Conservation (phyloP, 2,113 vertebrate genomes). For the Ceyx cyanopectus region DNA sequence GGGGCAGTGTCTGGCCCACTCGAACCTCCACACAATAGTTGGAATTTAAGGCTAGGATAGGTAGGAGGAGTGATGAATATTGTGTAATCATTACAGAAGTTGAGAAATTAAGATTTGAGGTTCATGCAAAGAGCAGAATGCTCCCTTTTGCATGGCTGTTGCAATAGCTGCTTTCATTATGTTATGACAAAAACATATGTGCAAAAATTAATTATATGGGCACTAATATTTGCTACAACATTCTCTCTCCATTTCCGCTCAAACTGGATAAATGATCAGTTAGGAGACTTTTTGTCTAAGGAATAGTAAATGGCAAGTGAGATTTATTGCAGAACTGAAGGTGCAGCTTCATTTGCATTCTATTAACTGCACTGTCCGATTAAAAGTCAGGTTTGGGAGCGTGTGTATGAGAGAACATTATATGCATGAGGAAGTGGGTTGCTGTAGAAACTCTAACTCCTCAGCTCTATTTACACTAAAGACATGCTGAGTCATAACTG, state of each 20-base stretch:
- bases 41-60: not conserved
- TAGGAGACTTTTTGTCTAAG: slow-evolving; percentile 46
- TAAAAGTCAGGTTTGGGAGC: slow-evolving; percentile 25
- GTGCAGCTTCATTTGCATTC: slow-evolving; percentile 34
- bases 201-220: not conserved
- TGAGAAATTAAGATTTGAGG: not conserved
- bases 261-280: slow-evolving; percentile 32
- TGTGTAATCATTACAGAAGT: not conserved
- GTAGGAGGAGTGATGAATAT: not conserved
- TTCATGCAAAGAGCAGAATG: not conserved
- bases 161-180: slow-evolving; percentile 1
- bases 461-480: slow-evolving; percentile 25
- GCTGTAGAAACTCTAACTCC: slow-evolving; percentile 63
- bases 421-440: slow-evolving; percentile 44
- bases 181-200: slow-evolving; percentile 21
- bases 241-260: not conserved
- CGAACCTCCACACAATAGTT: not conserved
- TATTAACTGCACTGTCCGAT: slow-evolving; percentile 44
- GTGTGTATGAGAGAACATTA: not conserved
- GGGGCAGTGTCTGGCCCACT: not conserved
- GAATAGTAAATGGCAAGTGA: slow-evolving; percentile 36
- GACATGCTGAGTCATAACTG: slow-evolving; percentile 54
- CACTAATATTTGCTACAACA: slow-evolving; percentile 18
- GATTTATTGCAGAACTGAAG: slow-evolving; percentile 18
- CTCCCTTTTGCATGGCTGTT: not conserved